Evolutionary conservation across 2,888 invertebrate genomes (phyloP), one percentile per base, ranked within the genome.

Genomic region (Diarsia rubi): DNA sequence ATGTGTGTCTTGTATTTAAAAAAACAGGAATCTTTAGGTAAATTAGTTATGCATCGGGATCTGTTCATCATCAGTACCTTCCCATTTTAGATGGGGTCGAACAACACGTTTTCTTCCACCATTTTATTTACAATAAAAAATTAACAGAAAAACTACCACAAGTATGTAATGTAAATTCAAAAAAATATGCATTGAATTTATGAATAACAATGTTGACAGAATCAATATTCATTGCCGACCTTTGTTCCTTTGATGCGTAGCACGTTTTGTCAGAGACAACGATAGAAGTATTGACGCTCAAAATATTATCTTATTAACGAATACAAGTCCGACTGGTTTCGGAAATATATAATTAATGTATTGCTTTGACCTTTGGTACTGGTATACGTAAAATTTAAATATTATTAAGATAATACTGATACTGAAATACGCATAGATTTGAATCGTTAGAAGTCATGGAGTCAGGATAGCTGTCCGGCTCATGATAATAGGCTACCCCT

Each of bases 361-460:
- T 85, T 72, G 31, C n/a, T 78, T 67, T 82, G 78, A 85, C 85
- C 78, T 85, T 85, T 72, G 21, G 8, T 24, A 37, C 59, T 27
- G 37, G 47, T 73, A 44, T 42, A 45, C 5, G 69, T 82, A 69
- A 67, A 74, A 45, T 73, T 60, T 42, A 9, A 62, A 44, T 52
- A 80, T 31, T 49, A 42, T 57, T 54, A 42, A 44, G 65, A 70
- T 49, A 37, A 70, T 49, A 37, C n/a, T n/a, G n/a, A n/a, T 19
- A 70, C 16, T 69, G 45, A 24, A 37, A 24, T 11, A 47, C 47
- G 47, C 59, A 31, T 9, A 19, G 19, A 59, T 59, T 59, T 31
- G 19, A 59, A 59, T 59, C 31, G 59, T 59, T 59, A 27, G 59
- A 59, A 9, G 16, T 57, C 57, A 19, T 27, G 19, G 9, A 59